phyloP scores from a whole-genome alignment of 2,888 invertebrate species.

The Stenodema calcarata region DNA sequence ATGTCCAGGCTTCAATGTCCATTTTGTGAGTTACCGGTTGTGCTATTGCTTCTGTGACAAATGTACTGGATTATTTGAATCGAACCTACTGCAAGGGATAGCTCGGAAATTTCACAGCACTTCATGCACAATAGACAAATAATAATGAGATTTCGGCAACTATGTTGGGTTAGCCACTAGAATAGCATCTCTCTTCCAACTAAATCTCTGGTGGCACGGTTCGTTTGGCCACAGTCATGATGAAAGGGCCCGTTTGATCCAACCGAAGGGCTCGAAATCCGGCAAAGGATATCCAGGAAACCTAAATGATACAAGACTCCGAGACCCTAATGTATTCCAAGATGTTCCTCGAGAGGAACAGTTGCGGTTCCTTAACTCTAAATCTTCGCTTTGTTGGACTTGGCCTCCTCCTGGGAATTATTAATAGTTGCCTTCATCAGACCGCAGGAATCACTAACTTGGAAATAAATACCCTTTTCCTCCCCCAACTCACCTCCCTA shows the following conservation, averaged over 20 bases:
- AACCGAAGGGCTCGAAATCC: background rate
- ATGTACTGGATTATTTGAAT: no score
- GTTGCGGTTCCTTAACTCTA: constrained; percentile 51
- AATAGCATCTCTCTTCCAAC: no score
- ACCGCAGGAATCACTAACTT: constrained; percentile 48
- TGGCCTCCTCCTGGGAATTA: constrained; percentile 26
- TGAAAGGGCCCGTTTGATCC: constrained; percentile 3
- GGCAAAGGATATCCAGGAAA: background rate
- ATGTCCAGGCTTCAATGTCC: no score
- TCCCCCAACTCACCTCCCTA: background rate
- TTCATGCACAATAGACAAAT: no score
- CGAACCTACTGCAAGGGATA: no score
- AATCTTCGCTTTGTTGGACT: constrained; percentile 46
- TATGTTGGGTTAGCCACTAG: no score
- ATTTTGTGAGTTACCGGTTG: no score
- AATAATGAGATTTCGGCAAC: no score
- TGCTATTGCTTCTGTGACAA: no score
- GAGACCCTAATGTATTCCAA: constrained; percentile 47
- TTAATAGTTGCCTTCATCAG: constrained; percentile 49
- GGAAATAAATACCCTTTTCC: constrained; percentile 38
- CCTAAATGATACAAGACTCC: constrained; percentile 48
- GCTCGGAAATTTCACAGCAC: no score
- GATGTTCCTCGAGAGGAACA: constrained; percentile 44
- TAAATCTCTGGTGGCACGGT: background rate
- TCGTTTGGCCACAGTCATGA: background rate